Evolutionary conservation across 2,113 vertebrate genomes (phyloP).

Genomic region (Mungos mungo): DNA sequence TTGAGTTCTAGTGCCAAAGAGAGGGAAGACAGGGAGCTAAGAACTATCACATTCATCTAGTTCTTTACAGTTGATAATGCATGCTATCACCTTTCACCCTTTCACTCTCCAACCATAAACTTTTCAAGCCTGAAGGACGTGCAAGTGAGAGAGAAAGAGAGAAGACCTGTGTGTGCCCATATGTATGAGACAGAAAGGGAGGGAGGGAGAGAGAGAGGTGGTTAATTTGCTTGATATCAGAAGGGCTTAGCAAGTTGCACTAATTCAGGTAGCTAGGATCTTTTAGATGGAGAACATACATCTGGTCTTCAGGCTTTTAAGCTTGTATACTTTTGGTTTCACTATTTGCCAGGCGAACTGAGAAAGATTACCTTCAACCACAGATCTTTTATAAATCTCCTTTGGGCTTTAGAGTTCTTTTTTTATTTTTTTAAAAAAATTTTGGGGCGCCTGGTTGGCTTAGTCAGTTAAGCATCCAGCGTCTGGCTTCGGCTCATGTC

Average conservation of each 20-base stretch:
- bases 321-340: not conserved
- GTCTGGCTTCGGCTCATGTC: no score
- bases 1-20: constrained; percentile 18
- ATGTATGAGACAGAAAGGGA: not conserved
- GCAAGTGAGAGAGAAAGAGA: no score
- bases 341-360: not conserved
- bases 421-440: no score
- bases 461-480: no score
- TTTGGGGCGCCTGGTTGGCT: no score
- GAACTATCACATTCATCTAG: not conserved
- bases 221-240: not conserved
- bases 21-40: not conserved
- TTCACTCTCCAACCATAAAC: not conserved
- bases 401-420: not conserved
- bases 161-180: not conserved
- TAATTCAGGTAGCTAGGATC: not conserved
- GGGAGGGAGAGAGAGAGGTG: not conserved
- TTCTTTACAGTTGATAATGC: not conserved
- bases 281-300: not conserved
- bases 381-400: not conserved
- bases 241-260: not conserved
- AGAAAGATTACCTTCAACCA: not conserved
- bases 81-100: not conserved
- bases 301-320: not conserved
- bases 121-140: not conserved